Conservation (phyloP, 2,113 vertebrate species). For the Mus spicilegus region DNA sequence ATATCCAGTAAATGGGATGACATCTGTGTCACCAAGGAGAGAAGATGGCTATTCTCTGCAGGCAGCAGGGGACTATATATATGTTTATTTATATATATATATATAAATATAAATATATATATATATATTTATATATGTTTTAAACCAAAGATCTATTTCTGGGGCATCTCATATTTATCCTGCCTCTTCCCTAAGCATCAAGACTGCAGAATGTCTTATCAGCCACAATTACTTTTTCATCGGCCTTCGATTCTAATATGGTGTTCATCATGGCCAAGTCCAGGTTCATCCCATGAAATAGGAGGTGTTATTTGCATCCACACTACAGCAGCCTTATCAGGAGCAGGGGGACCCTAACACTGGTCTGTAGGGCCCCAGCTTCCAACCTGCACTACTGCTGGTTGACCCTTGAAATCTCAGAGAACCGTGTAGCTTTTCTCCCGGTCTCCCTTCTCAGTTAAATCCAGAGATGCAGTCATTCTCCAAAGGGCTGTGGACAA, state of each 20-base stretch:
- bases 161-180: neutral
- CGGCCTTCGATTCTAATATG: neutral
- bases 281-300: neutral
- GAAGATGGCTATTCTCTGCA: neutral
- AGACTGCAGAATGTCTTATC: neutral
- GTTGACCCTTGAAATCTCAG: neutral
- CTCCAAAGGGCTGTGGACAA: neutral
- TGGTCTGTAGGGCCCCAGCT: rapidly evolving
- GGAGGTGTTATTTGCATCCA: neutral
- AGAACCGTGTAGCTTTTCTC: neutral
- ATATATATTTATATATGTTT: neutral
- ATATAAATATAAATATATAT: too few species aligned
- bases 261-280: neutral
- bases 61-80: neutral
- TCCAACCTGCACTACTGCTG: neutral
- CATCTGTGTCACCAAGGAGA: neutral
- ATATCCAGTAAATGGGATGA: neutral
- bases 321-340: neutral
- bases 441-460: neutral
- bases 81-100: too few species aligned
- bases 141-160: neutral
- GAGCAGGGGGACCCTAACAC: neutral
- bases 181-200: neutral
- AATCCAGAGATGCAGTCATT: neutral
- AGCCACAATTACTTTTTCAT: neutral